phyloP scores from a whole-genome alignment of 2,888 invertebrate genomes.

The Hirtodrosophila duncani region DNA sequence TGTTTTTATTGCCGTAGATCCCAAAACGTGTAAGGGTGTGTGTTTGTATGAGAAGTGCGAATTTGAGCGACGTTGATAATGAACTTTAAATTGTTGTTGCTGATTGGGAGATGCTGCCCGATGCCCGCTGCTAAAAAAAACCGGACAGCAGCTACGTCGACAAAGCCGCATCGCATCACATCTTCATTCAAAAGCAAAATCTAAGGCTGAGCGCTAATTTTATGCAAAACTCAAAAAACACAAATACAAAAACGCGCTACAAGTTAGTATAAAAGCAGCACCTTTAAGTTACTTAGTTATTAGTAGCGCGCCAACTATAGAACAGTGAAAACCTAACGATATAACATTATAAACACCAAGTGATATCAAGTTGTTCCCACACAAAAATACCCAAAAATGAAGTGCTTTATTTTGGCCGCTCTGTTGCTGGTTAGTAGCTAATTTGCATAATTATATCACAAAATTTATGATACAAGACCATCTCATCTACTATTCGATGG shows the following conservation, averaged over 20 bases:
- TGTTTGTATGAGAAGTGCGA: constrained; percentile 55
- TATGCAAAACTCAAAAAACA: constrained; percentile 53
- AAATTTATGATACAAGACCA: constrained; percentile 33
- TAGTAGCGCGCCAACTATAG: constrained; percentile 47
- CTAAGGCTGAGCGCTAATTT: constrained; percentile 50
- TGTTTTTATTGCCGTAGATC: constrained; percentile 22
- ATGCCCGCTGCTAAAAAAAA: constrained; percentile 54
- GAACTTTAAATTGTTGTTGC: constrained; percentile 53
- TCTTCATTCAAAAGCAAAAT: constrained; percentile 59
- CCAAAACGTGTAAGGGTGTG: background rate
- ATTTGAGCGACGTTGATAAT: constrained; percentile 51
- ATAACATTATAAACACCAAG: constrained; percentile 14
- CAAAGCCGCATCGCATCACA: constrained; percentile 29
- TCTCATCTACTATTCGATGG: no score
- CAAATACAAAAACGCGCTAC: constrained; percentile 26
- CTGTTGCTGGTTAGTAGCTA: constrained; percentile 70
- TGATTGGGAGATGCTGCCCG: constrained; percentile 13
- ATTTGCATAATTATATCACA: constrained; percentile 27
- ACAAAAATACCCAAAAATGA: constrained; percentile 42
- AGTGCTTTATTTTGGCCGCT: constrained; percentile 67
- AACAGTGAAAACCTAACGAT: constrained; percentile 37
- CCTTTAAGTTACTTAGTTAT: constrained; percentile 45
- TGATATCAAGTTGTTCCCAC: constrained; percentile 18
- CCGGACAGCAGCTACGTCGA: constrained; percentile 48
- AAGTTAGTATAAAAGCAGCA: constrained; percentile 63